A percentile compares a stretch with the other conserved stretches of the same genome.
These are phyloP conservation scores for Spatulosminthurus flaviceps DNA, from an alignment of 2,888 invertebrate species.

Conservation along the genomic window DNA sequence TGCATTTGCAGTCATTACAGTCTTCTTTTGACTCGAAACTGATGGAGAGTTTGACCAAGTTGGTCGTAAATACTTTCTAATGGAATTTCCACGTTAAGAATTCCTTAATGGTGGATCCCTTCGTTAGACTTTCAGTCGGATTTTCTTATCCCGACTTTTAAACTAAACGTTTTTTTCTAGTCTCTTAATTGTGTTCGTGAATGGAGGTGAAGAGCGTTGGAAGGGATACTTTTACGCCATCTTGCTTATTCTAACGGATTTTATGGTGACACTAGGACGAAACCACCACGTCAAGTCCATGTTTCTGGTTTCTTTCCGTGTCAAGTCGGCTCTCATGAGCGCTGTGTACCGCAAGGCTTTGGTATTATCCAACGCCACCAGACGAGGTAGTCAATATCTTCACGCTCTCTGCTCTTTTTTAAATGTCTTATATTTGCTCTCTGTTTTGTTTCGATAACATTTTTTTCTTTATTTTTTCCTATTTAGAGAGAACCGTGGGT, in stretches of 20 bases:
- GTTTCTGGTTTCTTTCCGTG: conserved; percentile 70
- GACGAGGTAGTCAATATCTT: conserved; percentile 47
- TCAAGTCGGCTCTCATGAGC: conserved; percentile 70
- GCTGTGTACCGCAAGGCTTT: conserved; percentile 70
- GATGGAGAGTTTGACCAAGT: too few relatives aligned
- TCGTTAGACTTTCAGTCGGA: too few relatives aligned
- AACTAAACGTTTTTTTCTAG: too few relatives aligned
- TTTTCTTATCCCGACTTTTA: too few relatives aligned
- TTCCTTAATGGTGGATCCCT: too few relatives aligned
- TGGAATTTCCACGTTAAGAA: too few relatives aligned
- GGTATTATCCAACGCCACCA: conserved; percentile 57
- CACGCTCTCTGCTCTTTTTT: too few relatives aligned
- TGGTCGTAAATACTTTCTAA: too few relatives aligned
- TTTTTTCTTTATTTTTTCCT: neutral
- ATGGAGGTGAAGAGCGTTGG: conserved; percentile 67
- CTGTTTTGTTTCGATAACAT: too few relatives aligned
- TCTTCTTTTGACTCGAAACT: too few relatives aligned
- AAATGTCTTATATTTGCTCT: too few relatives aligned
- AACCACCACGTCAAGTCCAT: conserved; percentile 71
- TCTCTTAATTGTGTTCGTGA: conserved; percentile 75
- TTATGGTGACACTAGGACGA: conserved; percentile 69
- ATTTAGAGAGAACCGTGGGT: conserved; percentile 76
- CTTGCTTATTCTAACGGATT: conserved; percentile 69
- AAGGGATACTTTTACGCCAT: conserved; percentile 71
- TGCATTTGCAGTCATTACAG: too few relatives aligned